Evolutionary conservation across 2,797 vertebrate species (phyloP), one percentile per base, ranked within the genome.

Genomic region (Enteromius unitaeniatus): DNA sequence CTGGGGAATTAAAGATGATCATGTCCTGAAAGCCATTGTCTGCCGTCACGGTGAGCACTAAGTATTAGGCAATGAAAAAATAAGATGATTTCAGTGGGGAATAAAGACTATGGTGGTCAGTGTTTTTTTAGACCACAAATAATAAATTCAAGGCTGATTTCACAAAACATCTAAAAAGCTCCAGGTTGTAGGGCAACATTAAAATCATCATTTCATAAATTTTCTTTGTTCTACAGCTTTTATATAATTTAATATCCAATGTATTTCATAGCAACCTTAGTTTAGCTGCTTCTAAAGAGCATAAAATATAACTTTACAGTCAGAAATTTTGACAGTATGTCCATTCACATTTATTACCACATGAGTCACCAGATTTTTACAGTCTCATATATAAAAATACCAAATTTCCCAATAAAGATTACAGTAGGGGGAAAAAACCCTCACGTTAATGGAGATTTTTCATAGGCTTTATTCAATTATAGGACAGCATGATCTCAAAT

Each of bases 1-100:
- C 92, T 91, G 81, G 79, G 67, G 89, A 89, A 91, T 93, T 92
- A 92, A 86, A 70, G 40, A 91, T 76, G 78, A 91, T 51, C 84
- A 84, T 28, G 82, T 82, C 84, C 82, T 81, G 26, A 85, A 73
- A 88, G 58, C 65, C 81, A 72, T 72, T 72, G 45, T 78, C 37
- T 79, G 84, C 80, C 10, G 84, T 86, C 88, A 86, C 62, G 26
- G 80, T 73, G 58, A 64, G 62, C 68, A 85, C 53, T 17, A 68
- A 19, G 58, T 75, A 78, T 79, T 84, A 78, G 19, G 45, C 37
- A 64, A 62, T 19, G 31, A 9, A 81, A 62, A 81, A 53, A 73
- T 55, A 55, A 73, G 74, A 83, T 64, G 62, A 74, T 21, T 79
- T 82, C 53, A 81, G 47, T 55, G 58, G 60, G 83, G 68, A 84